These are phyloP conservation scores for Hydrophis major DNA, from an alignment of 2,797 vertebrate genomes.

Conservation along the genomic window DNA sequence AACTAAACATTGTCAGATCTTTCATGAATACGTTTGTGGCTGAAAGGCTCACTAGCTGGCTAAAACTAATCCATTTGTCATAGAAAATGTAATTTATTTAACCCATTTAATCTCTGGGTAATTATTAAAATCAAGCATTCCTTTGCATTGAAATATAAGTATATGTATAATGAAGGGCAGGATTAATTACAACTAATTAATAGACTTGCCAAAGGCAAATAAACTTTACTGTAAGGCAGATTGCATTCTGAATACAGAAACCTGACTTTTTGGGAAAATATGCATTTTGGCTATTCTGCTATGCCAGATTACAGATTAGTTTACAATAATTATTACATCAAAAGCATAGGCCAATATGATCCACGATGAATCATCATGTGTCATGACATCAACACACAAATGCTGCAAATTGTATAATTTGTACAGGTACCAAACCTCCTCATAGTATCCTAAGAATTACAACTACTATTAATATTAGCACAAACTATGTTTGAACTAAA, in stretches of 20 bases:
- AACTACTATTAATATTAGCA: not conserved
- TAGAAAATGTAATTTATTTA: not conserved
- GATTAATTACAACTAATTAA: not conserved
- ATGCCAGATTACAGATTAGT: not conserved
- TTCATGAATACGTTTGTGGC: not conserved
- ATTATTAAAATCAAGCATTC: not conserved
- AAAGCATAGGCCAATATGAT: not conserved
- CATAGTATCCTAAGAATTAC: not conserved
- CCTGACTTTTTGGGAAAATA: not conserved
- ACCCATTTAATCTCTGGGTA: not conserved
- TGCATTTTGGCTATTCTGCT: not conserved
- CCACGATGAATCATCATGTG: not conserved
- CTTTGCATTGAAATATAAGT: not conserved
- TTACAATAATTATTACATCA: not conserved
- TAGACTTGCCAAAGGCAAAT: not conserved
- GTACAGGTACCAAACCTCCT: not conserved
- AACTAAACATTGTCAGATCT: not conserved
- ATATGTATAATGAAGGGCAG: not conserved
- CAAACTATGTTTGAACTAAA: not conserved
- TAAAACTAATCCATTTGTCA: not conserved
- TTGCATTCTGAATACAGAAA: not conserved
- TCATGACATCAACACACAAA: not conserved
- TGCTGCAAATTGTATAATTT: not conserved
- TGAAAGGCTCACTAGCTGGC: not conserved
- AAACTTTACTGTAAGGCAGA: not conserved